Evolutionary conservation across 2,888 invertebrate genomes (phyloP).

Genomic region (Griposia aprilina): DNA sequence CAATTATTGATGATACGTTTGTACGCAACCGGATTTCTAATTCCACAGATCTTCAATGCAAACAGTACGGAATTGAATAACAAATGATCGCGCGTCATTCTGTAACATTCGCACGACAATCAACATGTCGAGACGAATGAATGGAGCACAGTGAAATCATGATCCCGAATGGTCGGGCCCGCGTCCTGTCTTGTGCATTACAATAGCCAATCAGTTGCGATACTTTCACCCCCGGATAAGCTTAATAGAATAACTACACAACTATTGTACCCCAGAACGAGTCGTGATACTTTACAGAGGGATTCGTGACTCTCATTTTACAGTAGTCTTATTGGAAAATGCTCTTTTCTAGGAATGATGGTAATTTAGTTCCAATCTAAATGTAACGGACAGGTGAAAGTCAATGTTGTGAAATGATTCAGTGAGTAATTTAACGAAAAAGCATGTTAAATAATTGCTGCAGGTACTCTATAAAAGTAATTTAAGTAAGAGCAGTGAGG

Average conservation of each 20-base stretch:
- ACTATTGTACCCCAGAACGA: slow-evolving; percentile 84
- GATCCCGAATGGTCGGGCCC: slow-evolving; percentile 81
- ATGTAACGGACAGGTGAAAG: slow-evolving; percentile 86
- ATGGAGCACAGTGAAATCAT: slow-evolving; percentile 82
- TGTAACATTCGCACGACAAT: slow-evolving; percentile 85
- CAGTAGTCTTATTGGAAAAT: slow-evolving; percentile 87
- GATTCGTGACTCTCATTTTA: slow-evolving; percentile 87
- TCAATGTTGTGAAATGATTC: slow-evolving; percentile 76
- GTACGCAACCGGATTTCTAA: slow-evolving; percentile 79
- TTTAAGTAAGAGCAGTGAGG: slow-evolving; percentile 60
- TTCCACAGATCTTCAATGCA: slow-evolving; percentile 77
- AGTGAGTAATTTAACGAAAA: slow-evolving; percentile 68
- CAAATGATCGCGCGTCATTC: slow-evolving; percentile 77
- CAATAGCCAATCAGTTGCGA: slow-evolving; percentile 86
- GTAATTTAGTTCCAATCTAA: slow-evolving; percentile 83
- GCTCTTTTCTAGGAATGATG: slow-evolving; percentile 81
- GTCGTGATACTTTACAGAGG: slow-evolving; percentile 87
- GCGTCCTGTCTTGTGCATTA: slow-evolving; percentile 77
- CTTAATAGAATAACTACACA: slow-evolving; percentile 86
- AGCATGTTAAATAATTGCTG: slow-evolving; percentile 65
- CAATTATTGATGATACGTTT: slow-evolving; percentile 76
- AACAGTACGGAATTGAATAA: slow-evolving; percentile 81
- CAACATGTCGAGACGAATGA: slow-evolving; percentile 83
- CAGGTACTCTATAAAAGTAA: slow-evolving; percentile 60
- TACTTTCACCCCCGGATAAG: slow-evolving; percentile 87